Evolutionary conservation across 1,140 invertebrate species (phyloP), one percentile per base, ranked within the genome.

Genomic region (Piezodorus guildinii): DNA sequence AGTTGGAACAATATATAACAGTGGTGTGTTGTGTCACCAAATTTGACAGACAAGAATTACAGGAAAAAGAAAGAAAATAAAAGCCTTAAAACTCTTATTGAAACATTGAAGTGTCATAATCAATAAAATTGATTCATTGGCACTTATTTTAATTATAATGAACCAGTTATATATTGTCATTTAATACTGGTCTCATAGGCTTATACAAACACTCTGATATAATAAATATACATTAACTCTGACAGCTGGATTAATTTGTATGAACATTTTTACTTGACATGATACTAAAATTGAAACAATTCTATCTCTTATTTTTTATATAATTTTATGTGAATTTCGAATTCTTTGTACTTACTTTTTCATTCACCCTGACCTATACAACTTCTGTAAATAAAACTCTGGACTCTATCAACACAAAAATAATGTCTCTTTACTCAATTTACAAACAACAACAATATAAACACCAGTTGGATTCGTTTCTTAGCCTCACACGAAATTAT

Each of bases 401-500:
- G 23, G 52, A 56, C 21, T 56, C 52, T 10, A 56, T 56, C 52
- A 56, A 56, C 52, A 56, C 52, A 56, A 56, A 56, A 56, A 56
- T 56, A 56, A 56, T 56, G 52, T 56, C 52, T 56, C 52, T 56
- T 23, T 56, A 27, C 52, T 56, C 52, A 56, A 56, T 56, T 56
- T 56, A 56, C 52, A 56, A 56, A 56, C 52, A 56, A 56, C 52
- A 56, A 56, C 52, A 56, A 56, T 56, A 56, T 56, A 56, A 56
- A 56, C 52, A 23, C 52, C 23, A 23, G 52, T 6, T 56, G 52
- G 34, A 39, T 56, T 10, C 23, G 52, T 25, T 19, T 56, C 23
- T 56, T 49, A 49, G 52, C 23, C 52, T 56, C 52, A 23, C 52
- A 56, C 52, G 23, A 56, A 56, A 56, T 56, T 56, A 56, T 56